Evolutionary conservation across 1,140 invertebrate species (phyloP), one percentile per base, ranked within the genome.

Genomic region (Rhyacophila brunnea): DNA sequence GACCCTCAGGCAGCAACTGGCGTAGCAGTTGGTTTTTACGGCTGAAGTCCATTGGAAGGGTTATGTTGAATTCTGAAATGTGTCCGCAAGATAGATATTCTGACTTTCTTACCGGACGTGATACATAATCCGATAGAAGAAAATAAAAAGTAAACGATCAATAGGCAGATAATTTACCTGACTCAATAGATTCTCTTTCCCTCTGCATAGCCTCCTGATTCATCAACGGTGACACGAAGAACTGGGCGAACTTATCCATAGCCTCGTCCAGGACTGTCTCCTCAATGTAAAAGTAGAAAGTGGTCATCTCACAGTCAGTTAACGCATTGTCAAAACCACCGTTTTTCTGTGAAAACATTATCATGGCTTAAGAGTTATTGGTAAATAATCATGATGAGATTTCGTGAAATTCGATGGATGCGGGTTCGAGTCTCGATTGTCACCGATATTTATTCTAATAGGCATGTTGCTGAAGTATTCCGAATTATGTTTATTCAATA

Each of bases 101-200:
- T n/a, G n/a, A n/a, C n/a, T n/a, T n/a, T n/a, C n/a, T n/a, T n/a
- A n/a, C n/a, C n/a, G n/a, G n/a, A n/a, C n/a, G n/a, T n/a, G n/a
- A n/a, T n/a, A n/a, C n/a, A n/a, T n/a, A n/a, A n/a, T n/a, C n/a
- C n/a, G n/a, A n/a, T n/a, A n/a, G n/a, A n/a, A n/a, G n/a, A n/a
- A n/a, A n/a, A n/a, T n/a, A n/a, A n/a, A n/a, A n/a, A 35, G 6
- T 7, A 35, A n/a, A 35, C 6, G 6, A 6, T 35, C 7, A 11
- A 47, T 10, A n/a, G n/a, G n/a, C n/a, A n/a, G n/a, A n/a, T n/a
- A n/a, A n/a, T n/a, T 65, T 70, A 90, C 89, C 93, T 10, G 92
- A 95, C 71, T 97, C 90, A 3, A 98, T 90, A 0, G 93, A 89
- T 73, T 94, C 90, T n/a, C 93, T 81, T 78, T 98, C 95, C 19